Base-by-base conservation (phyloP, 2,888 invertebrate genomes). In the Hesperia comma region DNA sequence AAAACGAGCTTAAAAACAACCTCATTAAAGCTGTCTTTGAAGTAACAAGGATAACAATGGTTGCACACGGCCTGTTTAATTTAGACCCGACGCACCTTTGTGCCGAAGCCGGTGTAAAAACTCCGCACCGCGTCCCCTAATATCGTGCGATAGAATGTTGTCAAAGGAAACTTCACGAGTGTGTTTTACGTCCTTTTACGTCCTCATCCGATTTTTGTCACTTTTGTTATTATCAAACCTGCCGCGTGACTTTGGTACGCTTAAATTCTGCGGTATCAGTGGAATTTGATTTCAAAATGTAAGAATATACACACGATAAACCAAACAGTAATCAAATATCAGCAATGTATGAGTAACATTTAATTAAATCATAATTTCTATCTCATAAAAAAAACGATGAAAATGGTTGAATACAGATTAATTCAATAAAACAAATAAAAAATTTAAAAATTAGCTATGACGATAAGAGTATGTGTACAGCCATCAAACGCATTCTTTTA, bases 51-150 rank as follows among this genome's bases (percentile, higher is more conserved):
- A 43, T 15, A 26, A 58, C 41, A 43, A n/a, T 37, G 56, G 19
- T 8, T 46, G 58, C 40, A 67, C 72, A 66, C 74, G 79, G 79
- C 79, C 81, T 83, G 81, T 85, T 85, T 86, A 84, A 85, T 85
- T 85, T 82, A 72, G 79, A 72, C 80, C 74, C 77, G 74, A 77
- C 77, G 78, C 79, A 83, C 85, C 86, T 85, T 84, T 86, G 82
- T 82, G 80, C 73, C 73, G 26, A 81, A 81, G 80, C 73, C 73
- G 26, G 67, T 75, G 49, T 74, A 81, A 79, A 80, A 81, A 79
- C 82, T 83, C 82, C 80, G 79, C n/a, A 37, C 15, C 14, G n/a
- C 75, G 77, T 71, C 75, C 43, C 33, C 53, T 43, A 46, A 55
- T 63, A 63, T 63, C 33, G 55, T 19, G 43, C 55, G 55, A 63